Conservation (phyloP, 2,797 vertebrate species). For the Mormyrops boulengeri region DNA sequence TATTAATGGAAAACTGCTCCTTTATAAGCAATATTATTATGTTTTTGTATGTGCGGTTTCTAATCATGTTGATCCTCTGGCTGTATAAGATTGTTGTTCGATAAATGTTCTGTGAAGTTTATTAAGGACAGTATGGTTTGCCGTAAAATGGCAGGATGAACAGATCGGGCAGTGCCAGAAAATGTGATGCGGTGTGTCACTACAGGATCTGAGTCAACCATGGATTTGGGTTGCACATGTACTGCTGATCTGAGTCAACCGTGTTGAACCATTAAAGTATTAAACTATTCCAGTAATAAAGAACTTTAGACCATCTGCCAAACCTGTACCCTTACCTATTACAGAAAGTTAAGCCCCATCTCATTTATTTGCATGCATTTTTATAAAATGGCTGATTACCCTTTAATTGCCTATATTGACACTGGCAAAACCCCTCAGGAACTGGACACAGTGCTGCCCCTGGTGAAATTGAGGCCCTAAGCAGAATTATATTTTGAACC, state of each 20-base stretch:
- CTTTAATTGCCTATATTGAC: not conserved
- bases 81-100: not conserved
- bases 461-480: no score
- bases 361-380: not conserved
- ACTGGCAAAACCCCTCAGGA: not conserved
- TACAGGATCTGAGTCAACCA: not conserved
- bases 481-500: no score
- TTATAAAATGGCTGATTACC: not conserved
- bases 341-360: not conserved
- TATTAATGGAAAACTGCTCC: not conserved
- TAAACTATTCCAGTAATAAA: not conserved
- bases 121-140: not conserved
- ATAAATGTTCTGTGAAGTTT: not conserved
- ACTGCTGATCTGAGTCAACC: not conserved
- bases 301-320: not conserved
- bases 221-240: not conserved
- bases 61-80: not conserved
- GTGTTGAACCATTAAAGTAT: not conserved
- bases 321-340: not conserved
- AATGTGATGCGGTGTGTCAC: not conserved
- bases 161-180: not conserved
- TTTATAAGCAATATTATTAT: not conserved
- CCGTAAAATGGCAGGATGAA: not conserved
- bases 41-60: not conserved
- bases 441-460: not conserved